Conservation (phyloP, 2,113 vertebrate species). For the Malurus elegans region DNA sequence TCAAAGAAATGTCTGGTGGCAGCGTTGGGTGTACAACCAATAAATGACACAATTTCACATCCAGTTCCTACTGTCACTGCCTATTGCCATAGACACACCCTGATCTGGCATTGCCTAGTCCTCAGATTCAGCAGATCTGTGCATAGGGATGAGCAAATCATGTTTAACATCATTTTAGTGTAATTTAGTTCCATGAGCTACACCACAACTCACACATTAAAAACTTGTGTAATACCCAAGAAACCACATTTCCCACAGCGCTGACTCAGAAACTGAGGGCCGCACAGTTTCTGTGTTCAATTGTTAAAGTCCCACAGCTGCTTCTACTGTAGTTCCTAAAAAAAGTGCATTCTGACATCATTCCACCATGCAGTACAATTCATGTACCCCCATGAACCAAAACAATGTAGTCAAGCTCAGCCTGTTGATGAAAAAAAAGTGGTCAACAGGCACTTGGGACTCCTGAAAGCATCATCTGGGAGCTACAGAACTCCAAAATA, state of each 20-base stretch:
- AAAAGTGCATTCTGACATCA: accelerated
- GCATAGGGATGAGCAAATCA: not conserved
- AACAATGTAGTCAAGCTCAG: accelerated
- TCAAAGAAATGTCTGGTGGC: not conserved
- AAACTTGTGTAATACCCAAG: not conserved
- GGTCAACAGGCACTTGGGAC: accelerated
- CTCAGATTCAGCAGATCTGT: not conserved
- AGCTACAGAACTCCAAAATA: not conserved
- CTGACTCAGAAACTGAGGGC: not conserved
- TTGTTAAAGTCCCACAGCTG: not conserved
- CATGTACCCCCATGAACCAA: not conserved
- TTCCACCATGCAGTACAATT: not conserved
- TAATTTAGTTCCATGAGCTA: not conserved
- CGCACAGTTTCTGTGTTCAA: not conserved
- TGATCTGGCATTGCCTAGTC: accelerated
- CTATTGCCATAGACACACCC: accelerated
- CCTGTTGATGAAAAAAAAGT: not conserved
- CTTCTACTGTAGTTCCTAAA: not conserved
- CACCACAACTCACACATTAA: accelerated
- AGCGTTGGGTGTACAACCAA: not conserved
- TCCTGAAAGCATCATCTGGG: not conserved
- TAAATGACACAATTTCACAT: accelerated
- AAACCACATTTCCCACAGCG: not conserved
- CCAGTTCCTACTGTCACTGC: not conserved
- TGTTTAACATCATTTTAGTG: not conserved